phyloP scores from a whole-genome alignment of 2,113 vertebrate species.

The Pachycephala philippinensis region DNA sequence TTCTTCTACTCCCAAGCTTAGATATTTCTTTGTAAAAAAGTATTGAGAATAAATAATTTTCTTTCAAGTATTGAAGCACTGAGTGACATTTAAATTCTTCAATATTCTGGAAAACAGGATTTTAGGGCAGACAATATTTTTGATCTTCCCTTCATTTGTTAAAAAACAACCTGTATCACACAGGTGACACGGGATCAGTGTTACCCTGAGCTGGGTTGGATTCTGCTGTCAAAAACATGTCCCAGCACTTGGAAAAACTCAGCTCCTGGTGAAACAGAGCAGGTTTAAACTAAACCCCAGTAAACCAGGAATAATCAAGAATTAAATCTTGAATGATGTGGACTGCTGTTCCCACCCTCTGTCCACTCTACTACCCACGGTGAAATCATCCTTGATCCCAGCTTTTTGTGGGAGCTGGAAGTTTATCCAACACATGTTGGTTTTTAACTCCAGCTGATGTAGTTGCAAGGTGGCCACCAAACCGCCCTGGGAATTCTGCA shows the following conservation, averaged over 20 bases:
- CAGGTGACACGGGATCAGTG: conserved; percentile 3
- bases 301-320: neutral
- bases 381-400: neutral
- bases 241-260: neutral
- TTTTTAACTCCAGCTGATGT: neutral
- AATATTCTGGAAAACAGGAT: conserved; percentile 33
- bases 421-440: neutral
- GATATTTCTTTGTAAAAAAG: neutral
- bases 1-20: neutral
- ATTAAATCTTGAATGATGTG: neutral
- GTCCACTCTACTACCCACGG: neutral
- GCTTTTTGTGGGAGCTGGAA: neutral
- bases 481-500: neutral
- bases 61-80: conserved; percentile 33
- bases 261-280: neutral
- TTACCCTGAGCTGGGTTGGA: neutral
- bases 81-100: conserved; percentile 44
- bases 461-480: neutral
- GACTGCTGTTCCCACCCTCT: neutral
- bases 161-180: conserved; percentile 1
- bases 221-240: neutral
- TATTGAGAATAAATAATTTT: conserved; percentile 50
- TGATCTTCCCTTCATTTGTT: conserved; percentile 51
- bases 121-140: conserved; percentile 42
- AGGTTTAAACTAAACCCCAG: neutral